Evolutionary conservation across 2,888 invertebrate genomes (phyloP).

Genomic region (Cyclophora albipunctata): DNA sequence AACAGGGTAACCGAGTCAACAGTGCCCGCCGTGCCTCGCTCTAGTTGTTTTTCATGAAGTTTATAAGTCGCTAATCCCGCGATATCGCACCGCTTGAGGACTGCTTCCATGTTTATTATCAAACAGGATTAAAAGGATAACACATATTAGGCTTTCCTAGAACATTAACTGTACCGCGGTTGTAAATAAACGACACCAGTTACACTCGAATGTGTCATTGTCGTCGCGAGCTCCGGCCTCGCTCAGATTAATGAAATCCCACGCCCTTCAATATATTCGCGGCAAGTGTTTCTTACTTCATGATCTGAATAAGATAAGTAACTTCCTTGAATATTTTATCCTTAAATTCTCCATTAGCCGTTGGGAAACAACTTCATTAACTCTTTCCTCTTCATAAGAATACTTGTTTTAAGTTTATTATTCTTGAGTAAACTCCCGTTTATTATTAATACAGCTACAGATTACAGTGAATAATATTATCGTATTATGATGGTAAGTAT

Average conservation of each 20-base stretch:
- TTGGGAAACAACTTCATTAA: too few relatives aligned
- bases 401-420: too few relatives aligned
- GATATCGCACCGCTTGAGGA: slow-evolving; percentile 33
- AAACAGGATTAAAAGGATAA: slow-evolving; percentile 53
- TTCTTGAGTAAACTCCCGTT: slow-evolving; percentile 19
- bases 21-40: background rate
- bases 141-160: slow-evolving; percentile 50
- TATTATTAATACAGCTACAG: slow-evolving; percentile 35
- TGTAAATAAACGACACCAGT: slow-evolving; percentile 48
- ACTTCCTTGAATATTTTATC: too few relatives aligned
- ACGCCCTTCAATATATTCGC: slow-evolving; percentile 10
- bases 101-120: slow-evolving; percentile 48
- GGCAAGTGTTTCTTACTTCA: too few relatives aligned
- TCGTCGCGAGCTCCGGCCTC: slow-evolving; percentile 30
- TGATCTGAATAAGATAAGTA: too few relatives aligned
- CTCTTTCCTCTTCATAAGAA: too few relatives aligned
- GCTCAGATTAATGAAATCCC: slow-evolving; percentile 23
- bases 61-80: slow-evolving; percentile 40
- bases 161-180: slow-evolving; percentile 49
- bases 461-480: slow-evolving; percentile 36
- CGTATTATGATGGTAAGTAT: slow-evolving; percentile 51
- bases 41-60: slow-evolving; percentile 34
- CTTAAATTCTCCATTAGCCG: too few relatives aligned
- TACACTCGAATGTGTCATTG: slow-evolving; percentile 47
- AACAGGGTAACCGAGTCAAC: too few relatives aligned